Base-by-base conservation (phyloP, 2,113 vertebrate species). In the Chamaea fasciata region DNA sequence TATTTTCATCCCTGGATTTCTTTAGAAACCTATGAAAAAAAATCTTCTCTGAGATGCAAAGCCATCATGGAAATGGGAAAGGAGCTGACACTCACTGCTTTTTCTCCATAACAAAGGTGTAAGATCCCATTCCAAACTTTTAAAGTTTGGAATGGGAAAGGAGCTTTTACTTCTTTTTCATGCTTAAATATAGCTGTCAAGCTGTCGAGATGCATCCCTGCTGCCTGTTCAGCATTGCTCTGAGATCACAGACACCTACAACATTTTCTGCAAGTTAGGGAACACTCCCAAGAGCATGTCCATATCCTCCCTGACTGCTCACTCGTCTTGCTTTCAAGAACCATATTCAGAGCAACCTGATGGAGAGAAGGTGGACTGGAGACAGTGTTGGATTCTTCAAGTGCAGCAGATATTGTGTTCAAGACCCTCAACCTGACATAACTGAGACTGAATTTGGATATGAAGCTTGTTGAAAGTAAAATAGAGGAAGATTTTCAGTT, bases 321-420 rank as follows among this genome's bases (percentile, higher is more conserved):
- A 0, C 56, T 70, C 0, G 0, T 46, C 55, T 74, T 65, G 9
- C 22, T 80, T 80, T 11, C 31, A 44, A 42, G 26, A 57, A 17
- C 17, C 4, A 2, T 19, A 26, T 68, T 41, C 5, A 1, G 64
- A 35, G 19, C 15, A 82, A 56, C 7, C 9, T 55, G 15, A 16
- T 59, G 17, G 50, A 71, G 22, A 75, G 28, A 63, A 67, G 11
- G 17, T 53, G 39, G 4, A 15, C 49, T 26, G 20, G 16, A 52
- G 23, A 22, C 9, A 3, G 15, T 15, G 26, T 39, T 16, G 15
- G 13, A 59, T 19, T 83, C 10, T 78, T 63, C n/a, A 67, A 74
- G 10, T 37, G 13, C 31, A 65, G 35, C 12, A 47, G 33, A 20
- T 47, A 39, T 3, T 49, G 44, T 55, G 13, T 21, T 13, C 26